Percentiles rank a stretch among this genome's conserved stretches.
Evolutionary conservation across 2,888 invertebrate genomes (phyloP).

Genomic region (Ophion ellenae): DNA sequence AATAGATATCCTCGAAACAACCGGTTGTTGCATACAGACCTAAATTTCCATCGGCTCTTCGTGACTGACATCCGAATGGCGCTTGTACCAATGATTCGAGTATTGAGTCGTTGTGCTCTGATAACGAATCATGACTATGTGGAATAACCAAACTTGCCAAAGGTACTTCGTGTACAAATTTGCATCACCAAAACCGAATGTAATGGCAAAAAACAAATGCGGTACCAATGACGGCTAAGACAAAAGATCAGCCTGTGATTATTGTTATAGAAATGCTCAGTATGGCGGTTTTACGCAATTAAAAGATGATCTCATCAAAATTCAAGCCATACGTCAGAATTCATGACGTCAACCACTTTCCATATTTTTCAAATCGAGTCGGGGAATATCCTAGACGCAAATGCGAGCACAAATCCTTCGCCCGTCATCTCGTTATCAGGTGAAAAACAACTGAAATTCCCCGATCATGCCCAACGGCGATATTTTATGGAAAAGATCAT

Average conservation of each 20-base stretch:
- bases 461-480: slow-evolving; percentile 7
- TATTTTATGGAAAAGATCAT: slow-evolving; percentile 30
- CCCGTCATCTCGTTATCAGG: not conserved
- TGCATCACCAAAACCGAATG: not conserved
- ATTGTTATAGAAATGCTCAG: not conserved
- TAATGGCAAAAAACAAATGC: not conserved
- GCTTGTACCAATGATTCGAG: slow-evolving; percentile 18
- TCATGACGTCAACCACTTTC: not conserved
- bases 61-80: slow-evolving; percentile 28
- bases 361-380: not conserved
- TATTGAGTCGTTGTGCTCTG: not conserved
- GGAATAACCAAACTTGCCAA: not conserved
- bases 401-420: slow-evolving; percentile 8
- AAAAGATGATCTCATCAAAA: not conserved
- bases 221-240: not conserved
- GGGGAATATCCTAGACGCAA: not conserved
- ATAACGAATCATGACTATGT: not conserved
- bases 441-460: slow-evolving; percentile 15
- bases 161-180: not conserved
- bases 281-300: not conserved
- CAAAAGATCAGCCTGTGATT: not conserved
- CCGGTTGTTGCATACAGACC: slow-evolving; percentile 62
- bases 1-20: slow-evolving; percentile 38
- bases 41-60: slow-evolving; percentile 43
- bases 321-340: not conserved